These are phyloP conservation scores for Pantherophis guttatus DNA, from an alignment of 2,113 vertebrate species.

Conservation along the genomic window DNA sequence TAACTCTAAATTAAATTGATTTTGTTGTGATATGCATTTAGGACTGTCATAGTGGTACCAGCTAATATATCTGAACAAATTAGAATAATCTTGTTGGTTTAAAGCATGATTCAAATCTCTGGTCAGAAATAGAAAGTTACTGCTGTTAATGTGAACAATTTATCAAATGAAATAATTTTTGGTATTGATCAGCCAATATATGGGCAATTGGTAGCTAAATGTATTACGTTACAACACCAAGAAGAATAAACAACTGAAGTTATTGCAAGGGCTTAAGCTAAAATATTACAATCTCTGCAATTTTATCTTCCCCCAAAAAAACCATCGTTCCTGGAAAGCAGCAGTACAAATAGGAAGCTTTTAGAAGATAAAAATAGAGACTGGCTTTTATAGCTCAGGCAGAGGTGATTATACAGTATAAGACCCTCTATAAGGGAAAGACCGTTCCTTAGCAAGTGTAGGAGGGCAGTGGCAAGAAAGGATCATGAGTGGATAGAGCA, in stretches of 20 bases:
- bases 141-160: neutral
- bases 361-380: neutral
- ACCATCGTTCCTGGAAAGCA: neutral
- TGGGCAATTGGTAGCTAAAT: neutral
- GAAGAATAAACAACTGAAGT: neutral
- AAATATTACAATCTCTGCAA: neutral
- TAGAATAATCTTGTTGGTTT: neutral
- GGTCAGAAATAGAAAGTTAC: neutral
- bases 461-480: neutral
- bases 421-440: neutral
- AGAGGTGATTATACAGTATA: neutral
- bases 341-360: neutral
- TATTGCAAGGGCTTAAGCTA: neutral
- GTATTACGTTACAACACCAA: neutral
- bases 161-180: neutral
- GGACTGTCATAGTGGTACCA: neutral
- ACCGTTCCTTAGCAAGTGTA: neutral
- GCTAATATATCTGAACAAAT: neutral
- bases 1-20: neutral
- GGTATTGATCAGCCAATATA: neutral
- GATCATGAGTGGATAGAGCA: neutral
- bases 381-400: neutral
- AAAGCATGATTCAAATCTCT: neutral
- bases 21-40: neutral
- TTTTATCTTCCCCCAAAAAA: neutral